Percentiles rank a stretch among this genome's conserved stretches.
These are phyloP conservation scores for Matsumyia berberina DNA, from an alignment of 2,888 invertebrate species.

Conservation along the genomic window DNA sequence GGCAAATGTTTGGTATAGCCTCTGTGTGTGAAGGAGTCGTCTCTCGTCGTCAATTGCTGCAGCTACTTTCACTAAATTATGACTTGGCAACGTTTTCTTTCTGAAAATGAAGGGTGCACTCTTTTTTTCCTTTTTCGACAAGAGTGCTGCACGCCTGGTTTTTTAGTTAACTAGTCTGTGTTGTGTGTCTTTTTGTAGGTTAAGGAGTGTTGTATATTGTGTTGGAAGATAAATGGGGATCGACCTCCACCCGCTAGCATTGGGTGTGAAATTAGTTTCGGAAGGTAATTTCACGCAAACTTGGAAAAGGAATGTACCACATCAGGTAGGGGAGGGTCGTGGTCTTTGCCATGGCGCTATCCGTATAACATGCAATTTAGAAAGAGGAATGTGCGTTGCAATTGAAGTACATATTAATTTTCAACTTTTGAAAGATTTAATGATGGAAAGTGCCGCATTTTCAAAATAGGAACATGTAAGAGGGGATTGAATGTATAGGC, in stretches of 20 bases:
- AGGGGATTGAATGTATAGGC: no score
- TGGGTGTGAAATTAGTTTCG: conserved; percentile 74
- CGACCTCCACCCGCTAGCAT: conserved; percentile 74
- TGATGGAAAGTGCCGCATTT: conserved; percentile 40
- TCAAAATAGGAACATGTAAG: conserved; percentile 8
- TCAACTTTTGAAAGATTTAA: conserved; percentile 46
- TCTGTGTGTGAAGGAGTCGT: conserved; percentile 33
- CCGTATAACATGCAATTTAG: conserved; percentile 18
- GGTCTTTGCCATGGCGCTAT: conserved; percentile 63
- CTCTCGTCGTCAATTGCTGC: conserved; percentile 30
- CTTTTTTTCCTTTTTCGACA: conserved; percentile 38
- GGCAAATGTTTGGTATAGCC: conserved; percentile 39
- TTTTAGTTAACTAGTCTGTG: conserved; percentile 33
- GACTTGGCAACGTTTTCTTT: conserved; percentile 68
- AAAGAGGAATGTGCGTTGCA: conserved; percentile 50
- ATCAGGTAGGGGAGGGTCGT: conserved; percentile 23
- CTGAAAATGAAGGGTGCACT: conserved; percentile 59
- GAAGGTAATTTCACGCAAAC: conserved; percentile 69
- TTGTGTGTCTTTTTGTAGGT: conserved; percentile 48
- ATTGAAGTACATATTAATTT: conserved; percentile 52
- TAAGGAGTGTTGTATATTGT: conserved; percentile 51
- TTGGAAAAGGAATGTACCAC: conserved; percentile 38
- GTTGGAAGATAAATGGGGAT: conserved; percentile 61
- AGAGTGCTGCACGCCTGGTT: conserved; percentile 46
- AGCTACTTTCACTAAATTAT: conserved; percentile 76